These are phyloP conservation scores for Girardinus metallicus DNA, from an alignment of 2,797 vertebrate genomes.

Conservation along the genomic window DNA sequence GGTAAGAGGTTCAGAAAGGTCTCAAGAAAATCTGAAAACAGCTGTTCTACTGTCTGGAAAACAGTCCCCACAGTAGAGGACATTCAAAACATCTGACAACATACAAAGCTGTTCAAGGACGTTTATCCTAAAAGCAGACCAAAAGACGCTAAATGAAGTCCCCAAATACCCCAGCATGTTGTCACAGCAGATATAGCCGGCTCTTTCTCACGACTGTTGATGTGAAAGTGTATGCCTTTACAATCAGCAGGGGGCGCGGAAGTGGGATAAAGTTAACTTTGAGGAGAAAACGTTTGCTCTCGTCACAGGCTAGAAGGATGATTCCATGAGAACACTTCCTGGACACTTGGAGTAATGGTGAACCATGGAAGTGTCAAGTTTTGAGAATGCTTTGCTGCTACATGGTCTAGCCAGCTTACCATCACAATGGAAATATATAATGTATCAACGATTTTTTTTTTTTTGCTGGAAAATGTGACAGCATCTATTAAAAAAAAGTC, in stretches of 20 bases:
- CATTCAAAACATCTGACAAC: background rate
- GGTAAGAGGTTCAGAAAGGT: background rate
- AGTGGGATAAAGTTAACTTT: background rate
- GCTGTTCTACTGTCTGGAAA: background rate
- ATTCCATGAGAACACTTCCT: background rate
- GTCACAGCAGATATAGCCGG: background rate
- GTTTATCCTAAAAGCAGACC: background rate
- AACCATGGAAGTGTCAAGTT: background rate
- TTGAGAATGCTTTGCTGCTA: background rate
- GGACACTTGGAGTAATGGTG: background rate
- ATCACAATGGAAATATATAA: too few relatives aligned
- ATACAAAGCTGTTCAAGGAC: background rate
- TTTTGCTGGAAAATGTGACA: background rate
- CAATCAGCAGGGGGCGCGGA: too few relatives aligned
- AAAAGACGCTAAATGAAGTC: background rate
- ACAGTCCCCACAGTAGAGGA: background rate
- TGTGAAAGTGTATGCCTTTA: background rate
- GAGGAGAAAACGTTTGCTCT: background rate
- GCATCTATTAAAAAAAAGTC: background rate
- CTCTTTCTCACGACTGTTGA: background rate
- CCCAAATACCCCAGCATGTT: background rate
- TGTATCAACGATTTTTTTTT: background rate
- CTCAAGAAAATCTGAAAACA: background rate
- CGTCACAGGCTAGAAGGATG: background rate
- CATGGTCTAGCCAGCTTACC: background rate